phyloP scores from a whole-genome alignment of 2,888 invertebrate species.

The Rhagium mordax region DNA sequence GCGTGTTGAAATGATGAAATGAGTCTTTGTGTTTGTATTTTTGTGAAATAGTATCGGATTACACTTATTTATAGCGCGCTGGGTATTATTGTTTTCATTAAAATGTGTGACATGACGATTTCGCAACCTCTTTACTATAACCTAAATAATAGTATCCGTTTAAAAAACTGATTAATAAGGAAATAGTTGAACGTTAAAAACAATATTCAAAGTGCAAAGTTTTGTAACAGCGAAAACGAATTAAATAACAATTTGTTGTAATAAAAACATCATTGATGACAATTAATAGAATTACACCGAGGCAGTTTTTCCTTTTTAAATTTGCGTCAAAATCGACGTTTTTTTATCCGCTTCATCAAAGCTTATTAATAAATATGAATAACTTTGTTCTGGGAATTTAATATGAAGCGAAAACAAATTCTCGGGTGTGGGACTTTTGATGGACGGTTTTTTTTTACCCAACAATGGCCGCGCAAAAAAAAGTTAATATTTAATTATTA shows the following conservation, averaged over 20 bases:
- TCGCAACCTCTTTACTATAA: conserved; percentile 43
- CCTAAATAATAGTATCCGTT: conserved; percentile 42
- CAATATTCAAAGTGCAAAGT: conserved; percentile 50
- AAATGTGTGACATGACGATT: conserved; percentile 33
- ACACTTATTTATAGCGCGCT: conserved; percentile 8
- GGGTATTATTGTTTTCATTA: conserved; percentile 23
- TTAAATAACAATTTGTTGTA: conserved; percentile 40
- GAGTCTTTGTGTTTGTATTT: background rate
- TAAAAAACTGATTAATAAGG: conserved; percentile 49
- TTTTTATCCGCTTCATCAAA: conserved; percentile 23
- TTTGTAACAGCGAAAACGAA: conserved; percentile 41
- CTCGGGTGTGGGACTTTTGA: conserved; percentile 37
- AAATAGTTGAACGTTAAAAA: conserved; percentile 42
- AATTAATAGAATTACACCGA: background rate
- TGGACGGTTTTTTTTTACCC: conserved; percentile 33
- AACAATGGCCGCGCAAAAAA: conserved; percentile 31
- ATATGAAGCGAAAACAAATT: conserved; percentile 33
- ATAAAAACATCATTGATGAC: conserved; percentile 19
- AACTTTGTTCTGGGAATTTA: conserved; percentile 33
- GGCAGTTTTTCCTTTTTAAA: conserved; percentile 22
- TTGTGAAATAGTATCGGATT: background rate
- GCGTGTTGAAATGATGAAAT: background rate
- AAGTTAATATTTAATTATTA: conserved; percentile 43
- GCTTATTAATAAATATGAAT: conserved; percentile 31
- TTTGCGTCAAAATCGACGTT: conserved; percentile 29